Base-by-base conservation (phyloP, 2,113 vertebrate species). In the Callithrix jacchus region DNA sequence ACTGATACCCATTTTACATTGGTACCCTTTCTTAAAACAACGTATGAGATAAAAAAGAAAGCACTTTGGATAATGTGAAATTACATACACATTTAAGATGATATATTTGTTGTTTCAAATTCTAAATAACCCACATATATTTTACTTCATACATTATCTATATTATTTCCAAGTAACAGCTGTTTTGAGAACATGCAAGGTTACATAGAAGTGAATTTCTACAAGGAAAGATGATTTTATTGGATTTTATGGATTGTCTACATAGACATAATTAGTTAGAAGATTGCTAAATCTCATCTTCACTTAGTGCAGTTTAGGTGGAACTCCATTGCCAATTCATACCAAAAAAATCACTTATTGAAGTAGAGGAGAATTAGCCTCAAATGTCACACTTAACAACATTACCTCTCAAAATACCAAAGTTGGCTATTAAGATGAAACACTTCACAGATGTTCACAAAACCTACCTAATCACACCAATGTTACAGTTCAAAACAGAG, bases 301-400 rank as follows among this genome's bases (percentile, higher is more conserved):
- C 8, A 83, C 4, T 85, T 86, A 47, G 30, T 58, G n/a, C 32
- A 88, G 9, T 56, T 84, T 94, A 85, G 6, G 25, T 94, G 23
- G 27, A 95, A 93, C 77, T 76, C 89, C 25, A 73, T 40, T 76
- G 58, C 37, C 89, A 93, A 97, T 77, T 94, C 52, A 94, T 79
- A 81, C 6, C 20, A 32, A 47, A 85, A 86, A 49, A 56, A 89
- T 68, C 20, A 68, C n/a, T 92, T 93, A 91, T 10, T 92, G 16
- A 91, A 93, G 56, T 68, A 23, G 20, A 89, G 85, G 40, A 96
- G 23, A 86, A 89, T 96, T 94, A 91, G 74, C 73, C 52, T 97
- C 74, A 97, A 97, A 97, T 86, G 83, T 89, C 95, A 95, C 73
- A 88, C 16, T 85, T 93, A 92, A 86, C n/a, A 89, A 14, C 37